A percentile compares a stretch with the other conserved stretches of the same genome.
Conservation (phyloP, 1,140 invertebrate species). For the Lasioglossum albipes region DNA sequence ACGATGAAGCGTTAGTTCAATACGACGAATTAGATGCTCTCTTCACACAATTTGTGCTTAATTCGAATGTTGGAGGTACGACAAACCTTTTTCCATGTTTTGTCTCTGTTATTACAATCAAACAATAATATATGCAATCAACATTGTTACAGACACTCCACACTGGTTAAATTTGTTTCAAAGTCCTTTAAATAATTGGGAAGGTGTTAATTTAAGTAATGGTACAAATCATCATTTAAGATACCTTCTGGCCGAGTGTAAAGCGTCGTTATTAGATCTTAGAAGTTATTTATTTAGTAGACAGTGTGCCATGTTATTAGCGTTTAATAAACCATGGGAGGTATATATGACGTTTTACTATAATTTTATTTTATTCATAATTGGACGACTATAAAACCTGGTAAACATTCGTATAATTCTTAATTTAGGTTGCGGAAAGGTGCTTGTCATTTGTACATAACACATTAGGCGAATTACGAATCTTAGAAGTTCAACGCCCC, state of each 20-base stretch:
- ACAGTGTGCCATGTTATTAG: slow-evolving; percentile 92
- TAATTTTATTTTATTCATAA: not conserved
- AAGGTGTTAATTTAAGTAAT: slow-evolving; percentile 88
- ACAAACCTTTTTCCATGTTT: not conserved
- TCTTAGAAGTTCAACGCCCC: slow-evolving; percentile 88
- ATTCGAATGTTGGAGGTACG: slow-evolving; percentile 90
- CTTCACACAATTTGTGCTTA: slow-evolving; percentile 97
- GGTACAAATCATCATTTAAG: slow-evolving; percentile 85
- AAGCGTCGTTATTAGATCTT: slow-evolving; percentile 91
- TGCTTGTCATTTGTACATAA: slow-evolving; percentile 93
- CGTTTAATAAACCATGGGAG: slow-evolving; percentile 90
- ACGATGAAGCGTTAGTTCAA: slow-evolving; percentile 96
- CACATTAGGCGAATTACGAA: slow-evolving; percentile 88
- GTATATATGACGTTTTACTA: slow-evolving; percentile 78
- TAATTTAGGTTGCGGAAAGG: slow-evolving; percentile 87
- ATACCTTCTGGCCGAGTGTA: slow-evolving; percentile 85
- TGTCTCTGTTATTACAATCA: not conserved
- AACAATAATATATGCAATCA: slow-evolving; percentile 10
- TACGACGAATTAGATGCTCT: slow-evolving; percentile 98
- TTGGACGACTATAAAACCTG: not conserved
- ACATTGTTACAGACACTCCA: slow-evolving; percentile 83
- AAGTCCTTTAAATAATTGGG: slow-evolving; percentile 88
- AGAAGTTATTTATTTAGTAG: slow-evolving; percentile 96
- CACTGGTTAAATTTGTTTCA: slow-evolving; percentile 90
- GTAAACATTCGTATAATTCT: slow-evolving; percentile 28